Percentiles rank a stretch among this genome's conserved stretches.
phyloP scores from a whole-genome alignment of 2,888 invertebrate species.

The Drosophila flavopinicola region DNA sequence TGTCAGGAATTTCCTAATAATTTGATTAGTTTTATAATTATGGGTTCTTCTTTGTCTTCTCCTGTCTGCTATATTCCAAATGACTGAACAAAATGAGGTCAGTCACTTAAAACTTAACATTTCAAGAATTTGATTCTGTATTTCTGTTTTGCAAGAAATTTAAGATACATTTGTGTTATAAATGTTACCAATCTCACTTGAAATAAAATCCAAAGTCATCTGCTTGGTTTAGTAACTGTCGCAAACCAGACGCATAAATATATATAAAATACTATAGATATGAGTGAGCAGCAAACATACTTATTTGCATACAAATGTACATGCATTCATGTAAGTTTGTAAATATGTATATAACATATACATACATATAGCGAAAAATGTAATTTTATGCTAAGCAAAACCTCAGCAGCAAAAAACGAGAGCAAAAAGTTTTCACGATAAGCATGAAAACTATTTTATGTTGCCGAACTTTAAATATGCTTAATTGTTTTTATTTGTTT shows the following conservation, averaged over 20 bases:
- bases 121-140: not conserved
- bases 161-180: too few relatives aligned
- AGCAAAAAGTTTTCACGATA: slow-evolving; percentile 3
- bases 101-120: not conserved
- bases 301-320: not conserved
- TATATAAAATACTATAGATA: not conserved
- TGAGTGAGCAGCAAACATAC: not conserved
- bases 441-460: slow-evolving; percentile 16
- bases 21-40: slow-evolving; percentile 7
- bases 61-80: too few relatives aligned
- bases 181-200: slow-evolving; percentile 6
- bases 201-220: not conserved
- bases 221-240: too few relatives aligned
- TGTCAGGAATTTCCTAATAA: not conserved
- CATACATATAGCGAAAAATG: slow-evolving; percentile 12
- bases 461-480: not conserved
- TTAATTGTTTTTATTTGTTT: too few relatives aligned
- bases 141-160: not conserved
- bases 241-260: not conserved
- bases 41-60: not conserved
- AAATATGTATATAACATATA: too few relatives aligned
- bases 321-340: not conserved
- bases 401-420: slow-evolving; percentile 60
- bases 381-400: slow-evolving; percentile 46
- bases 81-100: not conserved